Conservation (phyloP, 2,797 vertebrate species). For the Anguilla pacifica region DNA sequence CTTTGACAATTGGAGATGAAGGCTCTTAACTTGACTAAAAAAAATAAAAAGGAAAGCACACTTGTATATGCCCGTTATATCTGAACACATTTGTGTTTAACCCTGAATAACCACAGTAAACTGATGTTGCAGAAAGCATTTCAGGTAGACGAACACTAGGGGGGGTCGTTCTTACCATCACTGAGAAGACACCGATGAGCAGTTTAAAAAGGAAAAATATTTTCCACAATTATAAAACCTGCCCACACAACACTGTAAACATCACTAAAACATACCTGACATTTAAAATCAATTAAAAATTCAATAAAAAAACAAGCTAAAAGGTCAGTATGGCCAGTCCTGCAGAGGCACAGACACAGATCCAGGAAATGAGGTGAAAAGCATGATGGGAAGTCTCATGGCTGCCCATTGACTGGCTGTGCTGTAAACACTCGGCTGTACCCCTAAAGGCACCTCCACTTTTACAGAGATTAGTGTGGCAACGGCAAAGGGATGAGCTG, state of each 20-base stretch:
- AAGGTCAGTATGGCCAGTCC: background rate
- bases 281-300: constrained; percentile 11
- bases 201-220: background rate
- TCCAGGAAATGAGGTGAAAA: background rate
- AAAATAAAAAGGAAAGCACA: background rate
- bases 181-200: background rate
- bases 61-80: background rate
- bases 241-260: background rate
- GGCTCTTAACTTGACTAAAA: background rate
- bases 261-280: background rate
- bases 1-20: background rate
- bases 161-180: background rate
- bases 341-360: background rate
- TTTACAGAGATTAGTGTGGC: background rate
- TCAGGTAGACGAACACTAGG: background rate
- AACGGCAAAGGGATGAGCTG: background rate
- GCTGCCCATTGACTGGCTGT: background rate
- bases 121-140: background rate
- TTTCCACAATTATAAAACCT: background rate
- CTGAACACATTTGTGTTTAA: background rate
- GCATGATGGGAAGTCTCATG: constrained; percentile 1
- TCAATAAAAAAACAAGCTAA: background rate
- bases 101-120: background rate
- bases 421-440: background rate
- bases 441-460: too few species aligned